Conservation (phyloP, 2,888 invertebrate species). For the Galeopsomyia nigrocyanea region DNA sequence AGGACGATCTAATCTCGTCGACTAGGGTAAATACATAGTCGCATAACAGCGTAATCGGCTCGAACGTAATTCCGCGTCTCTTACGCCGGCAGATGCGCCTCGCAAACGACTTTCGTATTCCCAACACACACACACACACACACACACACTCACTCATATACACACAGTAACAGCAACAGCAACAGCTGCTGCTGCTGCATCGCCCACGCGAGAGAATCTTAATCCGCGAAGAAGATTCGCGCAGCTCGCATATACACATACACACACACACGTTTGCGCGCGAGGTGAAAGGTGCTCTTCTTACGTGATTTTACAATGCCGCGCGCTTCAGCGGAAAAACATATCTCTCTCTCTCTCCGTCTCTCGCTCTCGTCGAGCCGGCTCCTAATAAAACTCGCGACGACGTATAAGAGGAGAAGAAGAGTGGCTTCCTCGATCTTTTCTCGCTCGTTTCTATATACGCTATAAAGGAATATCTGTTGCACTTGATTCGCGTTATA, state of each 20-base stretch:
- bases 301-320: slow-evolving; percentile 64
- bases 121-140: not conserved
- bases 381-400: slow-evolving; percentile 49
- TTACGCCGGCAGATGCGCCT: slow-evolving; percentile 29
- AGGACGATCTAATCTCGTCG: not conserved
- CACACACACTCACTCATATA: not conserved
- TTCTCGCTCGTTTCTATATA: not conserved
- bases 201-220: slow-evolving; percentile 31
- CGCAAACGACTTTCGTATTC: slow-evolving; percentile 31
- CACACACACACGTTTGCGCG: slow-evolving; percentile 24
- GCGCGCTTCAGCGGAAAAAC: slow-evolving; percentile 41
- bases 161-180: not conserved
- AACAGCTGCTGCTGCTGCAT: not conserved
- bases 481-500: too few relatives aligned
- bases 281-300: slow-evolving; percentile 66
- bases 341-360: slow-evolving; percentile 47
- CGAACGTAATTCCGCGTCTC: slow-evolving; percentile 27
- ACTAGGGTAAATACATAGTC: not conserved
- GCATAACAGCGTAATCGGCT: slow-evolving; percentile 13
- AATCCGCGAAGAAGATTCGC: slow-evolving; percentile 24
- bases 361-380: slow-evolving; percentile 51
- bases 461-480: too few relatives aligned
- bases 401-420: slow-evolving; percentile 26
- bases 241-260: slow-evolving; percentile 1
- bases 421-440: too few relatives aligned